Conservation (phyloP, 2,113 vertebrate species). For the Pachycephala philippinensis region DNA sequence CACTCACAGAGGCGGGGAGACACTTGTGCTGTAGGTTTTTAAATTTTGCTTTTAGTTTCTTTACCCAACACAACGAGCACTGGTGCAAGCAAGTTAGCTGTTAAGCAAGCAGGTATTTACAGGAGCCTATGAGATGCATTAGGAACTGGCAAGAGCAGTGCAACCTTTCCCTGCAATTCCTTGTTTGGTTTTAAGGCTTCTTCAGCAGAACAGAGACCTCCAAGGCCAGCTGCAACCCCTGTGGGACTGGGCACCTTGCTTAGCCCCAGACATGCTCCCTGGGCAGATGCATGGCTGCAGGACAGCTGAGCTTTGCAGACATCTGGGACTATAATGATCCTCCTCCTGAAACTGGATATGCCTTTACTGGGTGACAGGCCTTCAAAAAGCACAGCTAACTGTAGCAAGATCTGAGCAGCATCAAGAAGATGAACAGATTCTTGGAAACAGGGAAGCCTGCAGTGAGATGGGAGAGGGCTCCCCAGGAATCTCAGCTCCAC, state of each 20-base stretch:
- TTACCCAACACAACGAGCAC: background rate
- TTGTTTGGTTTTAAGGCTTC: background rate
- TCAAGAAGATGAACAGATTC: background rate
- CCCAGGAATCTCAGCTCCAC: accelerated
- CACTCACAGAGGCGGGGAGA: background rate
- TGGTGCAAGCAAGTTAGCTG: background rate
- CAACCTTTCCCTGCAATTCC: background rate
- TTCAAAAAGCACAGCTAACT: background rate
- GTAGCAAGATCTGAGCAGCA: background rate
- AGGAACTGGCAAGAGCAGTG: background rate
- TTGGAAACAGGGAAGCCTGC: background rate
- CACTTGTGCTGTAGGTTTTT: background rate
- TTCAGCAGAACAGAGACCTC: background rate
- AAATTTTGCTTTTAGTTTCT: background rate
- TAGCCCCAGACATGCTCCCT: accelerated
- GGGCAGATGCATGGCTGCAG: accelerated
- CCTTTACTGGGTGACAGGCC: background rate
- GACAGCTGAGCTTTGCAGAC: background rate
- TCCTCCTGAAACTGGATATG: background rate
- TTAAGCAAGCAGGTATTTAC: background rate
- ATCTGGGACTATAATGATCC: background rate
- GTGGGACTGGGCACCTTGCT: accelerated
- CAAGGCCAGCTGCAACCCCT: background rate
- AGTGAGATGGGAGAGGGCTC: background rate
- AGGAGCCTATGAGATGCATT: background rate